A percentile compares a stretch with the other conserved stretches of the same genome.
Evolutionary conservation across 2,113 vertebrate species (phyloP).

Genomic region (Microtus ochrogaster): DNA sequence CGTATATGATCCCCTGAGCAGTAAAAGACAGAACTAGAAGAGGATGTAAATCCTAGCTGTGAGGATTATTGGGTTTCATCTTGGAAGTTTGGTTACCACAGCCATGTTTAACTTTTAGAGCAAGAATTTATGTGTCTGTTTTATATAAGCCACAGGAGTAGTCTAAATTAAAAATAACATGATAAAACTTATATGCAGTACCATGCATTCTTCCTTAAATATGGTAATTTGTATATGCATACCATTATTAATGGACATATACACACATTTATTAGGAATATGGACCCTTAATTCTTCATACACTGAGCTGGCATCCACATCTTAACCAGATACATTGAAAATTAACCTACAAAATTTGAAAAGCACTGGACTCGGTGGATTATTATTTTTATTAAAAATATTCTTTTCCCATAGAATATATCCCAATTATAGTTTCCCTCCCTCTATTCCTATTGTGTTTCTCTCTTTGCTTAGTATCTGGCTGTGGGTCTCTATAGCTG

Average conservation of each 20-base stretch:
- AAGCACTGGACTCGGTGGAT: not conserved
- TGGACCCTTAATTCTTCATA: not conserved
- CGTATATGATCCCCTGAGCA: not conserved
- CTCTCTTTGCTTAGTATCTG: not conserved
- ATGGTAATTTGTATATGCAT: not conserved
- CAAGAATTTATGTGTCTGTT: slow-evolving; percentile 9
- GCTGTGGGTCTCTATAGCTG: not conserved
- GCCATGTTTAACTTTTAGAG: slow-evolving; percentile 20
- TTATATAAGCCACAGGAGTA: slow-evolving; percentile 16
- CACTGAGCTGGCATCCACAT: not conserved
- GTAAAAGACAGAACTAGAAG: not conserved
- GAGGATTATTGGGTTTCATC: not conserved
- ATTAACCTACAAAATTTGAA: too few species aligned
- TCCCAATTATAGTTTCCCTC: not conserved
- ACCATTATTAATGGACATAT: not conserved
- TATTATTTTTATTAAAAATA: not conserved
- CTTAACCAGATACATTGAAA: not conserved
- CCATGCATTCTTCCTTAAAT: not conserved
- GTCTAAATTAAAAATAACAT: slow-evolving; percentile 49
- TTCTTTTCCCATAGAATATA: not conserved
- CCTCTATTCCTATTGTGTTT: not conserved
- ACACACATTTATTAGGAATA: not conserved
- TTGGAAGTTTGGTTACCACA: not conserved
- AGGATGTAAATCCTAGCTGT: not conserved
- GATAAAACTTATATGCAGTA: not conserved